Conservation (phyloP, 2,113 vertebrate species). For the Trogon melanurus region DNA sequence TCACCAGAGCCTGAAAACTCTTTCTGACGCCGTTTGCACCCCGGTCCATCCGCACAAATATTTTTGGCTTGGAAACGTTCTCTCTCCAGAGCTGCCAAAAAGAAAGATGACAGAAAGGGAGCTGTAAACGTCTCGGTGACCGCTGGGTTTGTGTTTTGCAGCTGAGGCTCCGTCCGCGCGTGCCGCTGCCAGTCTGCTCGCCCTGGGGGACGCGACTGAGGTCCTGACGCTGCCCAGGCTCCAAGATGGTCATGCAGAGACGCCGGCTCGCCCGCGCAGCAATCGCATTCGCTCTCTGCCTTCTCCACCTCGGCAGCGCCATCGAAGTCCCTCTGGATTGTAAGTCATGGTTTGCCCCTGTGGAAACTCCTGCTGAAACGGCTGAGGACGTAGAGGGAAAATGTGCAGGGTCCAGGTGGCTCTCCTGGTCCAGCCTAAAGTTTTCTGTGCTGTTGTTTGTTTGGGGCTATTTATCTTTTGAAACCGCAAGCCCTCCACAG, state of each 20-base stretch:
- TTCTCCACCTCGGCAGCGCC: slow-evolving; percentile 74
- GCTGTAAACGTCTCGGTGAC: not conserved
- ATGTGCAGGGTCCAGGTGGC: fast-evolving
- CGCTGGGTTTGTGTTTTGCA: slow-evolving; percentile 14
- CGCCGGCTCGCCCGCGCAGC: slow-evolving; percentile 46
- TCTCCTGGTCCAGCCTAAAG: not conserved
- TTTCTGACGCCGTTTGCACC: not conserved
- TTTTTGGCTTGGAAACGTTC: fast-evolving
- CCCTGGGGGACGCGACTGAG: not conserved
- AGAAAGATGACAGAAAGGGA: fast-evolving
- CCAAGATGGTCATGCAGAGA: slow-evolving; percentile 81
- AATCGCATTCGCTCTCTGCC: slow-evolving; percentile 74
- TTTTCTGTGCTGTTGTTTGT: not conserved
- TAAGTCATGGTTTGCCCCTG: slow-evolving; percentile 73
- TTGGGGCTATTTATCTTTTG: not conserved
- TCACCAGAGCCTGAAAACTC: not conserved
- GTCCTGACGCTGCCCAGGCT: not conserved
- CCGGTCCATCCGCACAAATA: fast-evolving
- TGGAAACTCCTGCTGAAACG: fast-evolving
- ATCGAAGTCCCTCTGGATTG: slow-evolving; percentile 92
- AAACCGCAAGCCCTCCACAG: not conserved
- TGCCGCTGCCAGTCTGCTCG: not conserved
- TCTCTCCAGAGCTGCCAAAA: not conserved
- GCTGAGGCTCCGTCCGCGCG: slow-evolving; percentile 45
- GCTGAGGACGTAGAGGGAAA: not conserved